Evolutionary conservation across 1,140 invertebrate species (phyloP), one percentile per base, ranked within the genome.

Genomic region (Cydia amplana): DNA sequence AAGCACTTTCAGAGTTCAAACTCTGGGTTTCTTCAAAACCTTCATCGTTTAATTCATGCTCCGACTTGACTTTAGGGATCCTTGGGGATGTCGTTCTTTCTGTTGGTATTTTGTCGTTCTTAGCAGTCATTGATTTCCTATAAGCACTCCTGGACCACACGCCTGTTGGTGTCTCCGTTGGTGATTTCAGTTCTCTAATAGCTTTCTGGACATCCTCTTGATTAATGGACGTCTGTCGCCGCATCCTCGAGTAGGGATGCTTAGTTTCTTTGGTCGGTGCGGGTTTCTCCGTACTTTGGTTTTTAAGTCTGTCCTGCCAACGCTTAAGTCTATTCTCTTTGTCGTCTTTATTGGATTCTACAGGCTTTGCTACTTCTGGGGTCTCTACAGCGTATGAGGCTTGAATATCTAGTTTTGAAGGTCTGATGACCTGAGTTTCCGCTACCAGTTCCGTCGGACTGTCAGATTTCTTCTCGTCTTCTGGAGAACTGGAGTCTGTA

Each of bases 11-110:
- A 0, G 97, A 97, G 67, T 97, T 96, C 28, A 97, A 92, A 64
- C 93, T 97, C 78, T 97, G 96, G 0, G 96, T 97, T 91, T 98
- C 97, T 87, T 98, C 97, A 83, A 98, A 98, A 9, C 97, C 97
- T 93, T 98, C 97, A 85, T 98, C 97, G 79, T 97, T 96, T 55
- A 96, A 83, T 78, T 97, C 95, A 77, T 95, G 94, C 75, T 96
- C 95, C 14, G 93, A 94, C 49, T 88, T 85, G 80, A 94, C 78
- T 87, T 92, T 91, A 1, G 85, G 82, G 43, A 93, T 90, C 72
- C 87, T 84, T 5, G 90, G 88, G 9, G 88, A 90, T 20, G 92
- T 88, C 1, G 84, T 90, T 67, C 86, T 83, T 75, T 89, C 86
- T 25, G 80, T 77, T 9, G 81, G 78, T 73, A 80, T 75, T 82